Conservation (phyloP, 35 echinoderm and acorn worm species). For the Apostichopus californicus region DNA sequence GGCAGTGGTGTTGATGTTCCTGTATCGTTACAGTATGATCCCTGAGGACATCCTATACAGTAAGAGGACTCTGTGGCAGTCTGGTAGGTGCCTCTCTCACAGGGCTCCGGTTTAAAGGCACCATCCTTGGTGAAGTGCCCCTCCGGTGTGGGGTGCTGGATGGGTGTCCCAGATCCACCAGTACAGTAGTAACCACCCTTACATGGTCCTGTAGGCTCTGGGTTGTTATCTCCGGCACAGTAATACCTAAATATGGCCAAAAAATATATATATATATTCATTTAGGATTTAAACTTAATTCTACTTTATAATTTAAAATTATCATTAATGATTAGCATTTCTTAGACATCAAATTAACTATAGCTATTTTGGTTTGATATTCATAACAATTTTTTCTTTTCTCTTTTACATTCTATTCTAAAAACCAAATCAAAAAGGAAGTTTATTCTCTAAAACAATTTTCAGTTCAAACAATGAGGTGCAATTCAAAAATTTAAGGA, state of each 20-base stretch:
- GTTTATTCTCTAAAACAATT: too few relatives aligned
- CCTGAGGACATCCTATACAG: conserved; percentile 81
- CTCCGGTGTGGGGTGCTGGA: conserved; percentile 64
- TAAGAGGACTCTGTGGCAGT: conserved; percentile 80
- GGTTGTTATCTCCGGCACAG: conserved; percentile 99
- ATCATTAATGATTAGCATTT: too few relatives aligned
- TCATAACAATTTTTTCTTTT: too few relatives aligned
- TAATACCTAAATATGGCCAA: conserved; percentile 66
- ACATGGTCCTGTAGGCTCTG: conserved; percentile 91
- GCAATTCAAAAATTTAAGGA: too few relatives aligned
- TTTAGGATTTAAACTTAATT: too few relatives aligned
- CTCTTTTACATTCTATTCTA: too few relatives aligned
- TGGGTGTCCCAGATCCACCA: conserved; percentile 86
- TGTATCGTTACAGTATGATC: conserved; percentile 83
- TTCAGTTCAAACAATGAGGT: too few relatives aligned
- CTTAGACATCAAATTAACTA: too few relatives aligned
- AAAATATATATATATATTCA: too few relatives aligned
- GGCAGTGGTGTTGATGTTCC: conserved; percentile 68
- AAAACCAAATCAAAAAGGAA: too few relatives aligned
- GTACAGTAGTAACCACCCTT: conserved; percentile 93
- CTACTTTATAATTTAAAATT: too few relatives aligned
- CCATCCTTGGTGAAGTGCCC: conserved; percentile 80
- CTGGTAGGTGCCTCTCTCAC: conserved; percentile 81
- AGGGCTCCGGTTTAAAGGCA: conserved; percentile 95
- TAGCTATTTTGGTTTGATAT: too few relatives aligned